Percentiles rank a stretch among this genome's conserved stretches.
These are phyloP conservation scores for Drosophila yooni DNA, from an alignment of 2,888 invertebrate species.

Conservation along the genomic window DNA sequence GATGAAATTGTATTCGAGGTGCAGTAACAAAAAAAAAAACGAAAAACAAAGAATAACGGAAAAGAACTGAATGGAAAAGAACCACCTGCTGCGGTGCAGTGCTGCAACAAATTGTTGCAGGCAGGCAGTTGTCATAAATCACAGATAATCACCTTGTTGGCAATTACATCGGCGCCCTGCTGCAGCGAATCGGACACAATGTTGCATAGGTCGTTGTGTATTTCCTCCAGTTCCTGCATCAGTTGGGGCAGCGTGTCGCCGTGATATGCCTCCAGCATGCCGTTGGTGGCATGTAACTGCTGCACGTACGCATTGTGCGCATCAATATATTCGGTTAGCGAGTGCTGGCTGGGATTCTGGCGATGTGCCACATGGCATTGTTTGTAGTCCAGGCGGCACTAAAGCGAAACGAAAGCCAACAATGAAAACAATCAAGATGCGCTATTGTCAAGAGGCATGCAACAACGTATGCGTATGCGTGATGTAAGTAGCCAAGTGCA, in stretches of 20 bases:
- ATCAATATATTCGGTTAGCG: conserved; percentile 92
- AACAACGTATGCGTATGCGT: conserved; percentile 36
- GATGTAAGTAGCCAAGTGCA: conserved; percentile 6
- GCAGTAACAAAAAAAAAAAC: conserved; percentile 18
- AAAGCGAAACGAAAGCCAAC: conserved; percentile 5
- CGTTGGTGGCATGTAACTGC: conserved; percentile 96
- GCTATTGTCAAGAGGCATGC: conserved; percentile 25
- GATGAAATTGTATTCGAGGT: conserved; percentile 38
- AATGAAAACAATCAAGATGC: conserved; percentile 9
- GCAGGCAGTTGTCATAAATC: conserved; percentile 61
- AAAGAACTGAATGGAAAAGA: conserved; percentile 8
- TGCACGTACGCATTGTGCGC: conserved; percentile 97
- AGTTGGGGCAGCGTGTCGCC: conserved; percentile 94
- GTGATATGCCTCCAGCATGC: conserved; percentile 95
- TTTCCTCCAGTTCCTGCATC: conserved; percentile 96
- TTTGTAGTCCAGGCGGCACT: conserved; percentile 96
- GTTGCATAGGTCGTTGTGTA: conserved; percentile 94
- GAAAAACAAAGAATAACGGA: conserved; percentile 14
- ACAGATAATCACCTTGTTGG: conserved; percentile 89
- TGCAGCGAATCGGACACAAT: conserved; percentile 94
- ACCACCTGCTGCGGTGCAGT: conserved; percentile 39
- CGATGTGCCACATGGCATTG: conserved; percentile 92
- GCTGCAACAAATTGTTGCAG: conserved; percentile 59
- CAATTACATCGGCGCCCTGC: conserved; percentile 93
- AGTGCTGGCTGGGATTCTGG: conserved; percentile 89